Percentiles rank a stretch among this genome's conserved stretches.
phyloP scores from a whole-genome alignment of 64 coral and sea anemone genomes.

The Hydrozoanthus tunicans region DNA sequence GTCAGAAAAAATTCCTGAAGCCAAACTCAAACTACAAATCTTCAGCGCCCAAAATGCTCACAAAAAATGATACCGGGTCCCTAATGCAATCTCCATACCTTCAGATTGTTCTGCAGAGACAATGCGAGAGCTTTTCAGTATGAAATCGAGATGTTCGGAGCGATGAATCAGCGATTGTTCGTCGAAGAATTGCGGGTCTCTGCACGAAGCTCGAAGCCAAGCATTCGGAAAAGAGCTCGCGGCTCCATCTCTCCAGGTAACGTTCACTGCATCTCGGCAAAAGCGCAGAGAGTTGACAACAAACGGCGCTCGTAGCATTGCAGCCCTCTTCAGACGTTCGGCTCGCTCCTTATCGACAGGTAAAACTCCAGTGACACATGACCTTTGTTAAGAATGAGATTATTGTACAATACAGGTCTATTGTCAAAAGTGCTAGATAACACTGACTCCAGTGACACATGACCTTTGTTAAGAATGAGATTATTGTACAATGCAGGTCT shows the following conservation, averaged over 20 bases:
- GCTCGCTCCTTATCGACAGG: too few relatives aligned
- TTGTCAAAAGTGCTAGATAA: too few relatives aligned
- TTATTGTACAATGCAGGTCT: too few relatives aligned
- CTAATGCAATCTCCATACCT: neutral
- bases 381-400: too few relatives aligned
- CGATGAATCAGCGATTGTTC: constrained; percentile 19
- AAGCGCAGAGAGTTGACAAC: neutral
- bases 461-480: too few relatives aligned
- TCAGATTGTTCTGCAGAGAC: neutral
- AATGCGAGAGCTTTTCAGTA: neutral
- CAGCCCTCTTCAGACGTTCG: neutral
- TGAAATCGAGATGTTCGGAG: constrained; percentile 22
- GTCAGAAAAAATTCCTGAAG: too few relatives aligned
- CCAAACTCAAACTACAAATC: too few relatives aligned
- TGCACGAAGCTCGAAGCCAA: constrained; percentile 14
- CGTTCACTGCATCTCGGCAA: constrained; percentile 28
- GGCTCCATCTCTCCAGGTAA: constrained; percentile 39
- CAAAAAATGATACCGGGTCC: too few relatives aligned
- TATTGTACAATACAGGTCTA: too few relatives aligned
- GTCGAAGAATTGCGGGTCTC: constrained; percentile 17
- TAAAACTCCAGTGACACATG: too few relatives aligned
- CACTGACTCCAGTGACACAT: too few relatives aligned
- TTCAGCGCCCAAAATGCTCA: too few relatives aligned
- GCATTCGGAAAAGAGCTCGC: constrained; percentile 14
- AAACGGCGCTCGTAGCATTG: constrained; percentile 28